These are phyloP conservation scores for Phrixothrix hirtus DNA, from an alignment of 2,888 invertebrate genomes.

Conservation along the genomic window DNA sequence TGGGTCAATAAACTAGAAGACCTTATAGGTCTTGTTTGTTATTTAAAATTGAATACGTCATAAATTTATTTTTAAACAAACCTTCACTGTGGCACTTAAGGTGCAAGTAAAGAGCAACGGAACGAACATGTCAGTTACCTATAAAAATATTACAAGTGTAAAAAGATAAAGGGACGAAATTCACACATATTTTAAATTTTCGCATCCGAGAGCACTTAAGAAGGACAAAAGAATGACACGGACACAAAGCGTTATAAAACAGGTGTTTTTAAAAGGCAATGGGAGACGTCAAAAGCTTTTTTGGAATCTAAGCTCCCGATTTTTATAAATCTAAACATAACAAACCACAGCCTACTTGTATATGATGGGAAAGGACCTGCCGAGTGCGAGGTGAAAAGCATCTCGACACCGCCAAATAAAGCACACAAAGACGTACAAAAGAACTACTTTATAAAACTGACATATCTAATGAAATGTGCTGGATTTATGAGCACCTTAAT, in stretches of 20 bases:
- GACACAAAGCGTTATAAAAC: conserved; percentile 20
- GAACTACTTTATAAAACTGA: conserved; percentile 50
- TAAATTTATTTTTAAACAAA: too few species aligned
- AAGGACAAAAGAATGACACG: conserved; percentile 22
- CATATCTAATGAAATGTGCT: conserved; percentile 50
- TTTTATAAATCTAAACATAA: conserved; percentile 29
- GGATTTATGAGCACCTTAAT: conserved; percentile 46
- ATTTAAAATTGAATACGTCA: too few species aligned
- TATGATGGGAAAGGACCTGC: conserved; percentile 22
- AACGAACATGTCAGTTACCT: too few species aligned
- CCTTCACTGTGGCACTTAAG: too few species aligned
- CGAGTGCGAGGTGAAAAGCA: conserved; percentile 7
- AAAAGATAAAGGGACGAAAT: too few species aligned
- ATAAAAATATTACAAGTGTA: too few species aligned
- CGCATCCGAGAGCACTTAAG: conserved; percentile 25
- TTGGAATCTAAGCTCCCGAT: conserved; percentile 24
- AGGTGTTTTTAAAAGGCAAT: too few species aligned
- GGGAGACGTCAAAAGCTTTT: conserved; percentile 25
- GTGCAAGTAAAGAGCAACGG: too few species aligned
- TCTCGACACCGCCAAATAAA: conserved; percentile 22
- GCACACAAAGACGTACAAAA: conserved; percentile 42
- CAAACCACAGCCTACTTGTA: conserved; percentile 24
- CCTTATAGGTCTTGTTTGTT: too few species aligned
- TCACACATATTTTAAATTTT: conserved; percentile 29
- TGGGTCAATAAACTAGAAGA: too few species aligned